Base-by-base conservation (phyloP, 2,797 vertebrate genomes). In the Acrocephalus scirpaceus region DNA sequence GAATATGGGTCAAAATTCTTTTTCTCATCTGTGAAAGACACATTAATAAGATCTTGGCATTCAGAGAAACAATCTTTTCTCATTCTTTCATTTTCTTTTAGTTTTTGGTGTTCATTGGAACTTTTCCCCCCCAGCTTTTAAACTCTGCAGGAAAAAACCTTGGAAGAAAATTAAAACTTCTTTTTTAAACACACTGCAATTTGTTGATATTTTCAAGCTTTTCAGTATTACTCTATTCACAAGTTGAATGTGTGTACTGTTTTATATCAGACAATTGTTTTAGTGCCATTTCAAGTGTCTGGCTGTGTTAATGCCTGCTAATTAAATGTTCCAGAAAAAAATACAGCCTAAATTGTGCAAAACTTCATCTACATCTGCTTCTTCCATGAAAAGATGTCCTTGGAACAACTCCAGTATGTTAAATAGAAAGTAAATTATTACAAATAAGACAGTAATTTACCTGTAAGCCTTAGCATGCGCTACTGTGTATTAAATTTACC, bases 381-480 rank as follows among this genome's bases (percentile, higher is more conserved):
- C 96, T 96, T 92, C 93, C 92, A 92, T 98, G 98, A 99, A 98
- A 98, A 95, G 95, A 96, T 88, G 98, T 98, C 99, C 98, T 99
- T 99, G 98, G 98, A 98, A 97, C 97, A 98, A 97, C 98, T 98
- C 97, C 97, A 98, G 97, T 96, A 95, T 97, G 96, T 96, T 98
- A 98, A 98, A 98, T 98, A 96, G 96, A 96, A 98, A 98, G 83
- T 92, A 94, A 71, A 97, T 97, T 97, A 95, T 97, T 96, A 92
- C 93, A 95, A 95, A 95, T 73, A 95, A 97, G 96, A 98, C 92
- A 98, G 95, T 96, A 85, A 95, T 97, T 98, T 97, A 98, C 97
- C 98, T 98, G 97, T 96, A 97, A 80, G 92, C 86, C 97, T 97
- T 92, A 96, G 92, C 96, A 92, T 79, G 93, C 92, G 44, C 90